Evolutionary conservation across 2,113 vertebrate species (phyloP), one percentile per base, ranked within the genome.

Genomic region (Dicentrarchus labrax): DNA sequence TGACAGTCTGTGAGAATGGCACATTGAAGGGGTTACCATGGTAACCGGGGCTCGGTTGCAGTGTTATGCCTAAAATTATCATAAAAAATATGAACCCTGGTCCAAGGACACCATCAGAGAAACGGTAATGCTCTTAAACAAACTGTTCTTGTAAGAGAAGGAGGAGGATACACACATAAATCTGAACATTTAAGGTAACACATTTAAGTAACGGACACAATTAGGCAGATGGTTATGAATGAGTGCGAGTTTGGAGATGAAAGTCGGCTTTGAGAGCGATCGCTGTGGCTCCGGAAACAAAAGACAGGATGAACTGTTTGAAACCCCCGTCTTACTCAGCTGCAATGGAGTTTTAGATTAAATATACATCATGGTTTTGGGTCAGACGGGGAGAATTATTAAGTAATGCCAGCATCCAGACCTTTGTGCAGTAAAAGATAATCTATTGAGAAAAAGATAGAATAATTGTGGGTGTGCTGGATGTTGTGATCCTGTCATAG

Each of bases 21-120:
- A 85, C 70, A 0, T 79, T 24, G 48, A 64, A 30, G 50, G 7
- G 78, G 89, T 93, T 89, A 47, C 82, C 61, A 71, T 73, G 76
- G 91, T 61, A 84, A 93, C 93, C n/a, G 2, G 21, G 71, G 67
- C 79, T 86, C 59, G 1, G 76, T 75, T 82, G 74, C 80, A 72
- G 76, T 36, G 43, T 87, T 76, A 17, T 57, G 68, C 59, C 61
- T 70, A 54, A 62, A 81, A 87, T 84, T 50, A 84, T 64, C 73
- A 77, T 84, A 60, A 66, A 76, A 57, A 89, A 70, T 66, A 61
- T 70, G 56, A 91, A 84, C 79, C 57, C 51, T 9, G 43, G 50
- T 59, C 43, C 77, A 86, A 87, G 82, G 86, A 89, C 89, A 72
- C 16, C 43, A 45, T 82, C 47, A 61, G 78, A 75, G 41, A 78